Evolutionary conservation across 23 tunicate species (phyloP), one percentile per base, ranked within the genome.

Genomic region (Pegea sp.): DNA sequence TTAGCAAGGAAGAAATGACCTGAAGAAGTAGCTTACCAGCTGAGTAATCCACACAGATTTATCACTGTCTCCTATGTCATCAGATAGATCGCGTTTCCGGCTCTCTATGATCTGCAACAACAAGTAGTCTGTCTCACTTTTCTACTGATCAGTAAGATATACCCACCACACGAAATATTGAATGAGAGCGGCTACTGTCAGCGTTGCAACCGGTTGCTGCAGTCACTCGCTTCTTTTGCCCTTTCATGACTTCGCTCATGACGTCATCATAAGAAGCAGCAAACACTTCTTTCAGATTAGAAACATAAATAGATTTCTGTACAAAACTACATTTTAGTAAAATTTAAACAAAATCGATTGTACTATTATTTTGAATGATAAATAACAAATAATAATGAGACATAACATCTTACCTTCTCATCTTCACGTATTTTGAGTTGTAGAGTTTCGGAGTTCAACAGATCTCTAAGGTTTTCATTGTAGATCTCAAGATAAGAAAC

Each of bases 371-470:
- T n/a, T n/a, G n/a, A n/a, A n/a, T n/a, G n/a, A n/a, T n/a, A n/a
- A n/a, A n/a, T n/a, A n/a, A n/a, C n/a, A n/a, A n/a, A n/a, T n/a
- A n/a, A n/a, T n/a, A n/a, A n/a, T n/a, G n/a, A n/a, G n/a, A n/a
- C n/a, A n/a, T n/a, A n/a, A n/a, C n/a, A n/a, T n/a, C 93, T 80
- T 28, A 80, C 93, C 71, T 71, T 71, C 30, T 80, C 80, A 62
- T 80, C 80, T 42, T 80, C 93, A 44, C 80, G 54, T 28, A 80
- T 80, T 24, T 48, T 32, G 6, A 78, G 56, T 22, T 57, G n/a
- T 29, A 26, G 34, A 5, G 26, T 44, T 38, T 80, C 93, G 19
- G 64, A 18, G 16, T 68, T 65, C 28, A 80, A 65, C 24, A 80
- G 54, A 61, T 80, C 93, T n/a, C n/a, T n/a, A n/a, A n/a, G n/a